Percentiles rank a stretch among this genome's conserved stretches.
These are phyloP conservation scores for Drosophila paracracens DNA, from an alignment of 2,888 invertebrate species.

Conservation along the genomic window DNA sequence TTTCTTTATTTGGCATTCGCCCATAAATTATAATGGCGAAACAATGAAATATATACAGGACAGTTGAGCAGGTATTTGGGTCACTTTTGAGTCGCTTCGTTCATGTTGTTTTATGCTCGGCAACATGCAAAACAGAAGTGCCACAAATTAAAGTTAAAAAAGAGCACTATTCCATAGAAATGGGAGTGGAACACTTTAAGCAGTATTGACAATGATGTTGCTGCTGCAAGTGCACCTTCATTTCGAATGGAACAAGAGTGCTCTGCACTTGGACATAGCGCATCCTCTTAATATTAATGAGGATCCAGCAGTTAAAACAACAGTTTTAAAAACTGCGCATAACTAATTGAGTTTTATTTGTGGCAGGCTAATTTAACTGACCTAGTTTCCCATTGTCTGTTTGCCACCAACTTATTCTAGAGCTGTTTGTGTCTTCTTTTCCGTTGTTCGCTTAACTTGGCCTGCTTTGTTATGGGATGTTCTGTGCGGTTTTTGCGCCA, in stretches of 20 bases:
- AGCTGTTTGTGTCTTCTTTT: not conserved
- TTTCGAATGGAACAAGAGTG: constrained; percentile 43
- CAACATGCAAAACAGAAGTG: constrained; percentile 70
- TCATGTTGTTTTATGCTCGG: constrained; percentile 28
- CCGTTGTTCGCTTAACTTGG: constrained; percentile 23
- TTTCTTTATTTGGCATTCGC: constrained; percentile 17
- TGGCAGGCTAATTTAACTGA: constrained; percentile 42
- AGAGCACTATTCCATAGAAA: constrained; percentile 55
- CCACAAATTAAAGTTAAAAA: constrained; percentile 57
- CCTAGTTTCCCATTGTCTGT: constrained; percentile 47
- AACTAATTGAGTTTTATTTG: constrained; percentile 45
- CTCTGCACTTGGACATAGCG: constrained; percentile 39
- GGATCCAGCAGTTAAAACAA: constrained; percentile 6
- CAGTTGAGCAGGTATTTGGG: constrained; percentile 62
- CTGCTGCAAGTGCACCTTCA: constrained; percentile 34
- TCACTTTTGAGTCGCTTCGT: constrained; percentile 48
- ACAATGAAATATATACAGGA: constrained; percentile 38
- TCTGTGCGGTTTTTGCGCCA: not conserved
- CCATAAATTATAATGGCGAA: constrained; percentile 62
- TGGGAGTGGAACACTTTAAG: constrained; percentile 13
- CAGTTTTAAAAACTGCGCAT: constrained; percentile 38
- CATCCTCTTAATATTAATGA: constrained; percentile 56
- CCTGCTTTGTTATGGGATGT: constrained; percentile 22
- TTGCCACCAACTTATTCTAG: not conserved
- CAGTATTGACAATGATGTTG: not conserved